These are phyloP conservation scores for Peromyscus melanophrys DNA, from an alignment of 2,797 vertebrate genomes.

Conservation along the genomic window DNA sequence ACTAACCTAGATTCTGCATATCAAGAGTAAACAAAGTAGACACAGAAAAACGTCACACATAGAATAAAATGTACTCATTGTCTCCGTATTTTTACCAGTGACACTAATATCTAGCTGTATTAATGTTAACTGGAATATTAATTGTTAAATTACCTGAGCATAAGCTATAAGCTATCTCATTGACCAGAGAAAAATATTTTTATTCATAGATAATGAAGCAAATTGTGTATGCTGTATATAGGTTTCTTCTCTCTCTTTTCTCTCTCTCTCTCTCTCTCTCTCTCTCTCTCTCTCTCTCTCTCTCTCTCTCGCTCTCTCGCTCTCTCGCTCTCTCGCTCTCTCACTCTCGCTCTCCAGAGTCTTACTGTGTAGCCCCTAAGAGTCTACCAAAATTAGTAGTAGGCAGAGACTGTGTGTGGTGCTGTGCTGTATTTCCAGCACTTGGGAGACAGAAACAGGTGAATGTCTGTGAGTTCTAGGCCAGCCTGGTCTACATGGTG, in stretches of 20 bases:
- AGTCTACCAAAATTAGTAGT: background rate
- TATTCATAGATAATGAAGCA: slow-evolving; percentile 39
- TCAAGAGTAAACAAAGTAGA: slow-evolving; percentile 26
- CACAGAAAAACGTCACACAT: background rate
- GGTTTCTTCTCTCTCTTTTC: background rate
- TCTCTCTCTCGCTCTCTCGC: background rate
- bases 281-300: background rate
- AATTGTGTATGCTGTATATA: slow-evolving; percentile 52
- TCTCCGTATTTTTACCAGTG: background rate
- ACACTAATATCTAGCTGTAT: background rate
- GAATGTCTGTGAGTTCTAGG: background rate
- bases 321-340: too few species aligned
- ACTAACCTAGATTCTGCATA: slow-evolving; percentile 4
- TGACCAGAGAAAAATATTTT: background rate
- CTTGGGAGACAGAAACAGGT: background rate
- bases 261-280: background rate
- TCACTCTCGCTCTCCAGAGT: too few species aligned
- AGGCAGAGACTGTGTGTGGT: background rate
- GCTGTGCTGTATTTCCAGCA: background rate
- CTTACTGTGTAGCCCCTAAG: background rate
- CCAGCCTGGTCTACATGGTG: background rate
- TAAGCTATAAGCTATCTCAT: slow-evolving; percentile 11
- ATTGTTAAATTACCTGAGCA: background rate
- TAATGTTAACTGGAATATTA: background rate
- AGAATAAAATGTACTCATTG: background rate